Conservation (phyloP, 2,113 vertebrate species). For the Pedionomus torquatus region DNA sequence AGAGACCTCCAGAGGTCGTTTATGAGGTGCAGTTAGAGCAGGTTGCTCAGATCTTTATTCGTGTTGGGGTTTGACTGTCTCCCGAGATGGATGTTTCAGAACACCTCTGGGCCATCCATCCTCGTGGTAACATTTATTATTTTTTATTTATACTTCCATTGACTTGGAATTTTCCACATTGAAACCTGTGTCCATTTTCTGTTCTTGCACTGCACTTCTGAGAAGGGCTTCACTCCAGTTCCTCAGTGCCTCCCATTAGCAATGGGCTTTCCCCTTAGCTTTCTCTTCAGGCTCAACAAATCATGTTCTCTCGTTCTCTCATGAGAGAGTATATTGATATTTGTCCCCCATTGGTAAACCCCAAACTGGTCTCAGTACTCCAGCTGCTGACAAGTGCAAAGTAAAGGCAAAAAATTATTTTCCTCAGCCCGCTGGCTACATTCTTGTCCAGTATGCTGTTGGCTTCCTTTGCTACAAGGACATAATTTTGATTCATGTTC, state of each 20-base stretch:
- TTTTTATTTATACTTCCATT: background rate
- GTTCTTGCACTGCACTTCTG: background rate
- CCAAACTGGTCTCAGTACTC: background rate
- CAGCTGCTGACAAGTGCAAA: background rate
- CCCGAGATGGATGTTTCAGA: background rate
- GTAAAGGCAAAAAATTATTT: background rate
- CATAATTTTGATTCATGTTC: background rate
- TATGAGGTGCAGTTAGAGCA: background rate
- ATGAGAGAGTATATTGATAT: background rate
- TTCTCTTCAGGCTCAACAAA: background rate
- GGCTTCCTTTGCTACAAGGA: background rate
- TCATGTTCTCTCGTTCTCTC: background rate
- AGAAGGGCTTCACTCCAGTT: background rate
- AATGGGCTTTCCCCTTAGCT: background rate
- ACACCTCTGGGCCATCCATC: background rate
- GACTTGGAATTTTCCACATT: background rate
- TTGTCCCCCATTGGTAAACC: background rate
- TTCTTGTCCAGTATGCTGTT: background rate
- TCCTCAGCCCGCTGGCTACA: background rate
- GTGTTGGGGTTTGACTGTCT: background rate
- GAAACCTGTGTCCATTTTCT: background rate
- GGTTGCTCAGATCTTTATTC: background rate
- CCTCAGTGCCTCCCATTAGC: background rate
- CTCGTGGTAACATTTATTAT: background rate
- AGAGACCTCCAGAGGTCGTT: background rate